These are phyloP conservation scores for Centropus bengalensis DNA, from an alignment of 2,113 vertebrate genomes.

Conservation along the genomic window DNA sequence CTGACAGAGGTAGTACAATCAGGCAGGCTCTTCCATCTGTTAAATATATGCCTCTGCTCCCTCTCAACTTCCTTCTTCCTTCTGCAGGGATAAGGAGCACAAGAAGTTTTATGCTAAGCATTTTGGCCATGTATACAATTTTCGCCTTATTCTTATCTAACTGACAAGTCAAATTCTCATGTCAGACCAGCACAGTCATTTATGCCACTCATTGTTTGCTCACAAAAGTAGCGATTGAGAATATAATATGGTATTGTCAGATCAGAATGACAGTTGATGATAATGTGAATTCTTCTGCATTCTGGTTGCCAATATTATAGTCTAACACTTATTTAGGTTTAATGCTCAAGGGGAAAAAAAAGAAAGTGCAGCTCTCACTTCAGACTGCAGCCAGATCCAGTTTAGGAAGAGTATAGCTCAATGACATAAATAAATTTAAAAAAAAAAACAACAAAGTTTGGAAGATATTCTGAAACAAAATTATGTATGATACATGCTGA, in stretches of 20 bases:
- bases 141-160: conserved; percentile 2
- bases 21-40: conserved; percentile 11
- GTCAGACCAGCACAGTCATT: conserved; percentile 43
- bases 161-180: conserved; percentile 25
- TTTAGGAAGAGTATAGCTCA: not conserved
- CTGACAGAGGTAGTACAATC: conserved; percentile 18
- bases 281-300: not conserved
- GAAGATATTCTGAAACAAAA: not conserved
- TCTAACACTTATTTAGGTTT: not conserved
- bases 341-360: not conserved
- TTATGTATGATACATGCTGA: not conserved
- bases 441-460: not conserved
- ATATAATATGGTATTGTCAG: conserved; percentile 36
- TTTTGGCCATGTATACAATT: conserved; percentile 8
- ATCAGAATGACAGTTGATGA: conserved; percentile 46
- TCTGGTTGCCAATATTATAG: conserved; percentile 9
- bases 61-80: not conserved
- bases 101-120: conserved; percentile 8
- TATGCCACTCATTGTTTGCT: conserved; percentile 58
- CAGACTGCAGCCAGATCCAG: not conserved
- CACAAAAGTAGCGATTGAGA: conserved; percentile 32
- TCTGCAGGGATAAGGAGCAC: not conserved
- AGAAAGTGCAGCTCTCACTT: not conserved
- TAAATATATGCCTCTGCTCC: not conserved
- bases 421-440: not conserved